Conservation (phyloP, 2,797 vertebrate genomes). For the Epinephelus malabaricus region DNA sequence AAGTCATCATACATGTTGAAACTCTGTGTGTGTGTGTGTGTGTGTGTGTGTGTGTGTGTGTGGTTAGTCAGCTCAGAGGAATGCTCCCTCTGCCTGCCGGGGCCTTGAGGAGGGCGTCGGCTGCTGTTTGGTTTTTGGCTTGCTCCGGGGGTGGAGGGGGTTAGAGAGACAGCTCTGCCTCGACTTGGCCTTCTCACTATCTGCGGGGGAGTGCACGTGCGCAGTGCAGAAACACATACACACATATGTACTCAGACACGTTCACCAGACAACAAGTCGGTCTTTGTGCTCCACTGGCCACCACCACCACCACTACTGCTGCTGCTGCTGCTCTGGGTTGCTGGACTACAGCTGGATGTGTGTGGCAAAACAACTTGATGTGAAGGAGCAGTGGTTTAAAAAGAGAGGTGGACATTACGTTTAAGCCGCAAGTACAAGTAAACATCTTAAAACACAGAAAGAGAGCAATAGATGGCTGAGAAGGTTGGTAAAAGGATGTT, state of each 20-base stretch:
- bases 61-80: conserved; percentile 88
- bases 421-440: conserved; percentile 11
- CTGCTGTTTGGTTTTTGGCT: conserved; percentile 89
- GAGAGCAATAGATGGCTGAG: not conserved
- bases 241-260: conserved; percentile 36
- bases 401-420: conserved; percentile 23
- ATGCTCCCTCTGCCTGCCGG: conserved; percentile 83
- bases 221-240: conserved; percentile 35
- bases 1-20: conserved; percentile 21
- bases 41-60: conserved; percentile 45
- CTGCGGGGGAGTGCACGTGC: conserved; percentile 81
- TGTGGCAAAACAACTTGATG: conserved; percentile 52
- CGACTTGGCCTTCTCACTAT: conserved; percentile 79
- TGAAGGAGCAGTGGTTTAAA: conserved; percentile 47
- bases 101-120: conserved; percentile 86
- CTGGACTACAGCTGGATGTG: conserved; percentile 62
- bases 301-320: conserved; percentile 27
- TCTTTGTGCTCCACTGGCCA: conserved; percentile 82
- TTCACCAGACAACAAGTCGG: conserved; percentile 85
- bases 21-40: conserved; percentile 30
- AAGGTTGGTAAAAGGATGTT: conserved; percentile 2
- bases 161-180: conserved; percentile 79
- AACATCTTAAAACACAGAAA: conserved; percentile 21
- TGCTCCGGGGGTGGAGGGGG: conserved; percentile 86
- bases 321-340: conserved; percentile 27